Evolutionary conservation across 2,888 invertebrate species (phyloP).

Genomic region (Gymnosoma rotundatum): DNA sequence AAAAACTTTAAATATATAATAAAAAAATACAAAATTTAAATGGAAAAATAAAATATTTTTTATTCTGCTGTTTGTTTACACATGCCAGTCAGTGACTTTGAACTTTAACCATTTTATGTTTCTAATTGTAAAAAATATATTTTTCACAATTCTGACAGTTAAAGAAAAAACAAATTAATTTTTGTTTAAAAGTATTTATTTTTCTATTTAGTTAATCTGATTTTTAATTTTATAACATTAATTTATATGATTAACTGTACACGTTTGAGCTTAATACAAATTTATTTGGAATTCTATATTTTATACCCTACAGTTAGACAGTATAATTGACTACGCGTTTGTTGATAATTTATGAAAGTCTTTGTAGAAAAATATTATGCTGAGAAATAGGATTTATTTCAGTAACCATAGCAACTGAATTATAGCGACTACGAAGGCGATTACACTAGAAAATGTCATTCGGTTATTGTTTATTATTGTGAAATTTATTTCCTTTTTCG

Average conservation of each 20-base stretch:
- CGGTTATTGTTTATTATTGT: too few species aligned
- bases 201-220: constrained; percentile 1
- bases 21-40: constrained; percentile 8
- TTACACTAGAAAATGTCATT: too few species aligned
- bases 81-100: constrained; percentile 51
- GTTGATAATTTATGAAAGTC: too few species aligned
- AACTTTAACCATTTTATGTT: constrained; percentile 56
- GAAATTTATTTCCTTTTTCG: too few species aligned
- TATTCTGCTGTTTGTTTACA: not conserved
- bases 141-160: constrained; percentile 22
- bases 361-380: too few species aligned
- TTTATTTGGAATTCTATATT: too few species aligned
- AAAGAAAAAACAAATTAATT: not conserved
- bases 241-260: constrained; percentile 43
- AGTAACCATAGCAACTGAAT: too few species aligned
- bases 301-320: too few species aligned
- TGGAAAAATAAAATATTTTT: not conserved
- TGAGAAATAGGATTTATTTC: too few species aligned
- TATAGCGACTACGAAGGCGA: too few species aligned
- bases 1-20: constrained; percentile 12
- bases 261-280: too few species aligned
- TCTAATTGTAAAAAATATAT: constrained; percentile 30
- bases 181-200: not conserved
- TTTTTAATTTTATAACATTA: constrained; percentile 39
- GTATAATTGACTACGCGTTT: too few species aligned